Evolutionary conservation across 23 tunicate genomes (phyloP).

Genomic region (Pegea sp.): DNA sequence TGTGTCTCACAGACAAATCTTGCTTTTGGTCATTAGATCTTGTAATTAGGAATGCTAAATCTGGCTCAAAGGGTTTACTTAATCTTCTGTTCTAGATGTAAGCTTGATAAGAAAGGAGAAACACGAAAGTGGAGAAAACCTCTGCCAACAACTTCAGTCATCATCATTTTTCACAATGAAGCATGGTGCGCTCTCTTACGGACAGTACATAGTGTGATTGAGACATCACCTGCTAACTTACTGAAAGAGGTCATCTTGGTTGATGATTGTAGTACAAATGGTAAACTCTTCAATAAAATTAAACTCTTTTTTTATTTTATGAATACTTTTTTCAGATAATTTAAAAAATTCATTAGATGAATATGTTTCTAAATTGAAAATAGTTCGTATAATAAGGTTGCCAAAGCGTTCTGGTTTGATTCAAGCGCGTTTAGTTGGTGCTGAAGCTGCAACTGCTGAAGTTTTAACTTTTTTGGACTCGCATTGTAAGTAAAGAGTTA

Average conservation of each 20-base stretch:
- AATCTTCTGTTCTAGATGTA: conserved; percentile 21
- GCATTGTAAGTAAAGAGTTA: conserved; percentile 38
- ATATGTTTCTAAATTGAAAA: conserved; percentile 28
- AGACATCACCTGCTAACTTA: conserved; percentile 40
- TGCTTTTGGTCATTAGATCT: too few relatives aligned
- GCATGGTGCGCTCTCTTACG: conserved; percentile 96
- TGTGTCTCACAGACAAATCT: too few relatives aligned
- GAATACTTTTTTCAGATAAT: conserved; percentile 28
- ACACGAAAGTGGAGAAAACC: conserved; percentile 57
- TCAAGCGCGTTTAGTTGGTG: conserved; percentile 81
- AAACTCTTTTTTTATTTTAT: not conserved
- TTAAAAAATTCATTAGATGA: conserved; percentile 28
- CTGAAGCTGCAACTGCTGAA: conserved; percentile 41
- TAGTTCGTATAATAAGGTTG: conserved; percentile 34
- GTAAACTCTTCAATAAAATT: conserved; percentile 8
- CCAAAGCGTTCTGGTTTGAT: conserved; percentile 63
- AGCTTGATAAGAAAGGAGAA: conserved; percentile 1
- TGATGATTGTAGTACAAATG: conserved; percentile 84
- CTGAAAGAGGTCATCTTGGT: conserved; percentile 73
- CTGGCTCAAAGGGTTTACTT: too few relatives aligned
- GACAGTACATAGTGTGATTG: conserved; percentile 69
- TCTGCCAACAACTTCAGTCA: conserved; percentile 67
- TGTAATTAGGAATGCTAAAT: too few relatives aligned
- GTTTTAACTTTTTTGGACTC: conserved; percentile 86
- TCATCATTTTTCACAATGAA: conserved; percentile 91